phyloP scores from a whole-genome alignment of 2,113 vertebrate species.

The Dasypus novemcinctus region DNA sequence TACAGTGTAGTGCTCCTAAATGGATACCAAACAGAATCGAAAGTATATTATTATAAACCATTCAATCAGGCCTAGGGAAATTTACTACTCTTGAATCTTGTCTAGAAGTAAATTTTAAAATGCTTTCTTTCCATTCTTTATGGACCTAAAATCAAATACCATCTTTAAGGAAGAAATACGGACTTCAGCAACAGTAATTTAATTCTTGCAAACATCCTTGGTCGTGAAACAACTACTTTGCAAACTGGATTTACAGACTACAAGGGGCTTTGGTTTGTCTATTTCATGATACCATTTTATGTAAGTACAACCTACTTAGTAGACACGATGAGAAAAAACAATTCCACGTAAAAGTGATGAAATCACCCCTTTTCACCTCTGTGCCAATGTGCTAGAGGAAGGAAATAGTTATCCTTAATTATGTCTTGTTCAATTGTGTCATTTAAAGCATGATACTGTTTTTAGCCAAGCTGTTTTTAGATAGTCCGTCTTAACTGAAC shows the following conservation, averaged over 20 bases:
- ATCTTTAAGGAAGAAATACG: constrained; percentile 4
- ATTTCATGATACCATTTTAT: background rate
- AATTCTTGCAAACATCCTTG: constrained; percentile 11
- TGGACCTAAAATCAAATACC: background rate
- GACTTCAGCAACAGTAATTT: background rate
- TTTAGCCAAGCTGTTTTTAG: constrained; percentile 58
- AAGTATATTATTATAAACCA: background rate
- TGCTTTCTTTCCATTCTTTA: background rate
- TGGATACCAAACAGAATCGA: background rate
- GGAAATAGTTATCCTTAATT: constrained; percentile 59
- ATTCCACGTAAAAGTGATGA: background rate
- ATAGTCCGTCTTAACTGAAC: constrained; percentile 32
- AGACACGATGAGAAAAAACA: background rate
- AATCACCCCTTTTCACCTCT: constrained; percentile 21
- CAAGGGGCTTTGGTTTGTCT: background rate
- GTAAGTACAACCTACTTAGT: background rate
- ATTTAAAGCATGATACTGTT: constrained; percentile 61
- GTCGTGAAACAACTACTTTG: background rate
- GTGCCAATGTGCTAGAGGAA: constrained; percentile 32
- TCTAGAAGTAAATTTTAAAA: background rate
- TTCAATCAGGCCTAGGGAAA: background rate
- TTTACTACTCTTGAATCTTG: background rate
- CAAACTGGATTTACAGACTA: background rate
- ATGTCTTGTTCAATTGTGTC: constrained; percentile 53
- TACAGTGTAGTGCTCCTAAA: background rate